Evolutionary conservation across 1,140 invertebrate genomes (phyloP), one percentile per base, ranked within the genome.

Genomic region (Paralvinella palmiformis): DNA sequence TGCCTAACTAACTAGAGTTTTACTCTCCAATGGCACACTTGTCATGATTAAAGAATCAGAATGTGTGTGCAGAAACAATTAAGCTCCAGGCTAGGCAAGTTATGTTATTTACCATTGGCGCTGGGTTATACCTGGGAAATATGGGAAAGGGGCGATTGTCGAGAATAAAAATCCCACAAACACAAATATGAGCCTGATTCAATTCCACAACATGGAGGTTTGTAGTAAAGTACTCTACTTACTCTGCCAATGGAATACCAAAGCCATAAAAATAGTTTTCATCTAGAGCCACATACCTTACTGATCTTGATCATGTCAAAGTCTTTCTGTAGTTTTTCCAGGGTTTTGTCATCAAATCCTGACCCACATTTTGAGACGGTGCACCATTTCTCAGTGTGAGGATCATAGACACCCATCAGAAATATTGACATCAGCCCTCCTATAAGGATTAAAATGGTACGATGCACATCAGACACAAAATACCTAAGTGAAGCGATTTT

Each of bases 371-470:
- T 83, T 64, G 73, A 93, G 0, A 95, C 92, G 0, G 92, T 94
- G 58, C 89, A 86, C 88, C 90, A 95, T 32, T 84, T 80, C 44
- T 86, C 81, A n/a, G 77, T 84, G 0, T 74, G 74, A 29, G 82
- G 81, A 76, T 95, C 88, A 64, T 88, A 88, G 72, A 90, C 92
- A 0, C 94, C 92, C 91, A 96, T 94, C 15, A 96, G 81, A 75
- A 96, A 96, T 44, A 94, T 86, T 17, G 92, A 95, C 85, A 93
- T 89, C 79, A 94, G 89, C 2, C 92, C 92, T 65, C 92, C 86
- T 87, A 62, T 5, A 32, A 57, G 35, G 33, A 32, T 15, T 27
- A 15, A 29, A 22, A 52, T 52, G 48, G 17, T 29, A 7, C 24
- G 48, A 27, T 4, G 24, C 48, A 52, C 31, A n/a, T n/a, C n/a